Base-by-base conservation (phyloP, 2,888 invertebrate genomes). In the Diloba caeruleocephala region DNA sequence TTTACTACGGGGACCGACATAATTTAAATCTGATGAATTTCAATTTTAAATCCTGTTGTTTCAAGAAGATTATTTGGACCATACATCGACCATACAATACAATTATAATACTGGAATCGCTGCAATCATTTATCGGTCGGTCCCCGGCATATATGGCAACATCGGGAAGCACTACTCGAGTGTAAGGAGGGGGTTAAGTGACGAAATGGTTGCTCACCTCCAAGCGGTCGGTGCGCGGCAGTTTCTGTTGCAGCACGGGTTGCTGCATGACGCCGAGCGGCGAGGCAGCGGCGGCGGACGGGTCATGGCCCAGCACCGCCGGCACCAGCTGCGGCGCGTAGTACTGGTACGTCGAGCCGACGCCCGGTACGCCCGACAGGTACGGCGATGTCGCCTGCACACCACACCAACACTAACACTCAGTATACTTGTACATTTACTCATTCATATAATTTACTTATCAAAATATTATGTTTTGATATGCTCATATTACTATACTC, bases 181-280 rank as follows among this genome's bases (percentile, higher is more conserved):
- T 79, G 63, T 57, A 49, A 51, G 50, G 51, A 51, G 51, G 43
- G 41, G 41, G 28, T 19, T 29, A 33, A 14, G 21, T 54, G 49
- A 67, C 38, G 49, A 78, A 81, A 81, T 49, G 58, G 32, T 61
- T 56, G 43, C 96, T 96, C 95, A 98, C 98, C 98, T 98, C 98
- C 94, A 98, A 96, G 94, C 98, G 96, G 94, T 98, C 98, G 89
- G 98, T 97, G 93, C 98, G 96, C 81, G 97, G 97, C 95, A 98
- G 95, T 95, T 98, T 98, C 95, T 98, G 98, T 94, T 98, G 93
- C 96, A 97, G 89, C 96, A 97, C 94, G 94, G 97, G 90, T 95
- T 97, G 89, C 96, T 96, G 95, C 97, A 97, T 90, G 95, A 97
- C 90, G 96, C 97, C 97, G 78, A 98, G 94, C 73, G 97, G 97